Evolutionary conservation across 2,888 invertebrate genomes (phyloP).

Genomic region (Bombylius major): DNA sequence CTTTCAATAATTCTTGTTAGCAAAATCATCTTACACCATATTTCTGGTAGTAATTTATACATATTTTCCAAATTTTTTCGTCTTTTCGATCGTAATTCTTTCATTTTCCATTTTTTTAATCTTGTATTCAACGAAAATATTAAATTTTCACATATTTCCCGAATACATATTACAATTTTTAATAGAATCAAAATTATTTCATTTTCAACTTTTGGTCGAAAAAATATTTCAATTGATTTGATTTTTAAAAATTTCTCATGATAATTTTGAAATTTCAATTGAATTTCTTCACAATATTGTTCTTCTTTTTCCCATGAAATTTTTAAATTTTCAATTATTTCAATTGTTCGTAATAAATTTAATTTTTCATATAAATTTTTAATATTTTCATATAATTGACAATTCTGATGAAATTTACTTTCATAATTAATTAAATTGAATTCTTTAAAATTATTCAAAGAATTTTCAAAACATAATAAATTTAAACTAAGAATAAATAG

Average conservation of each 20-base stretch:
- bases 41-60: conserved; percentile 15
- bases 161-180: conserved; percentile 18
- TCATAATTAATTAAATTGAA: conserved; percentile 15
- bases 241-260: background rate
- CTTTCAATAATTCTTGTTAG: conserved; percentile 7
- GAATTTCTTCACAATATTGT: background rate
- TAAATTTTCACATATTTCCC: conserved; percentile 19
- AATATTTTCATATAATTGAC: background rate
- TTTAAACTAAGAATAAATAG: conserved; percentile 17
- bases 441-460: conserved; percentile 1
- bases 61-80: conserved; percentile 22
- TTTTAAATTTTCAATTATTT: conserved; percentile 3
- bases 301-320: background rate
- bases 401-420: conserved; percentile 22
- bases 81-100: conserved; percentile 21
- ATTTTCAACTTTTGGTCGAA: conserved; percentile 22
- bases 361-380: background rate
- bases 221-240: conserved; percentile 17
- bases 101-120: conserved; percentile 15
- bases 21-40: conserved; percentile 12
- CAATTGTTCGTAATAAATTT: background rate
- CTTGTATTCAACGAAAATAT: conserved; percentile 17
- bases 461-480: conserved; percentile 11
- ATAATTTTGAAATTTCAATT: background rate
- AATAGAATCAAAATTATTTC: conserved; percentile 20